Conservation (phyloP, 2,888 invertebrate genomes). For the Cryptus armator region DNA sequence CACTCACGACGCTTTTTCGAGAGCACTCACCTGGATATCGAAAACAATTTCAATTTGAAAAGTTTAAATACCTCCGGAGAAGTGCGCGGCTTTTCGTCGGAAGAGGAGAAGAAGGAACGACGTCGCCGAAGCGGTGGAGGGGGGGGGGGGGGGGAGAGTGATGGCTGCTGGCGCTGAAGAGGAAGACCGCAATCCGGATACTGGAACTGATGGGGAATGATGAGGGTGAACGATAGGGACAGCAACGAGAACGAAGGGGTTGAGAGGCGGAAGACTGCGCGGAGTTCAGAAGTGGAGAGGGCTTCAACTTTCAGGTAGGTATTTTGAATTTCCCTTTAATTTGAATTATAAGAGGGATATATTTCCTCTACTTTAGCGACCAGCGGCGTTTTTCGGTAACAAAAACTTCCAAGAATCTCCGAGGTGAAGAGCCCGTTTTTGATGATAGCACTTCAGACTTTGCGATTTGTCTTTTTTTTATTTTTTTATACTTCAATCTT, state of each 20-base stretch:
- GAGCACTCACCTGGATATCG: slow-evolving; percentile 80
- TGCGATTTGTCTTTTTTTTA: slow-evolving; percentile 32
- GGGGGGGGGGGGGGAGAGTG: slow-evolving; percentile 47
- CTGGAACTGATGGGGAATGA: slow-evolving; percentile 66
- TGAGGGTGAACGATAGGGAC: slow-evolving; percentile 66
- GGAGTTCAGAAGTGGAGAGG: slow-evolving; percentile 68
- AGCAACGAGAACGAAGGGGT: slow-evolving; percentile 64
- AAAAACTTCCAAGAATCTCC: slow-evolving; percentile 70
- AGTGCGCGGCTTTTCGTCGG: slow-evolving; percentile 33
- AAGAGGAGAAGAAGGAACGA: slow-evolving; percentile 18
- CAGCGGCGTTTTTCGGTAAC: slow-evolving; percentile 68
- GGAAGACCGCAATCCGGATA: slow-evolving; percentile 71
- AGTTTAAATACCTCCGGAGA: slow-evolving; percentile 79
- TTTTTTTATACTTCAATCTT: slow-evolving; percentile 6
- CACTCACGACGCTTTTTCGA: slow-evolving; percentile 68
- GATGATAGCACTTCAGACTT: slow-evolving; percentile 30
- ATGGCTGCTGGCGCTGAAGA: slow-evolving; percentile 63
- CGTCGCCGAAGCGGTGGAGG: slow-evolving; percentile 10
- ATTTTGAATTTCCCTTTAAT: slow-evolving; percentile 82
- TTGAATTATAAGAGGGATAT: slow-evolving; percentile 78
- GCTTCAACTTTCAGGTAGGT: slow-evolving; percentile 77
- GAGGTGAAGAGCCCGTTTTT: slow-evolving; percentile 73
- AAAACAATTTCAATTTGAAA: slow-evolving; percentile 84
- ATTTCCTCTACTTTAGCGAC: slow-evolving; percentile 70
- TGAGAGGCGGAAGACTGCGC: slow-evolving; percentile 43